Percentiles rank a stretch among this genome's conserved stretches.
phyloP scores from a whole-genome alignment of 2,113 vertebrate genomes.

The Poeciliopsis prolifica region DNA sequence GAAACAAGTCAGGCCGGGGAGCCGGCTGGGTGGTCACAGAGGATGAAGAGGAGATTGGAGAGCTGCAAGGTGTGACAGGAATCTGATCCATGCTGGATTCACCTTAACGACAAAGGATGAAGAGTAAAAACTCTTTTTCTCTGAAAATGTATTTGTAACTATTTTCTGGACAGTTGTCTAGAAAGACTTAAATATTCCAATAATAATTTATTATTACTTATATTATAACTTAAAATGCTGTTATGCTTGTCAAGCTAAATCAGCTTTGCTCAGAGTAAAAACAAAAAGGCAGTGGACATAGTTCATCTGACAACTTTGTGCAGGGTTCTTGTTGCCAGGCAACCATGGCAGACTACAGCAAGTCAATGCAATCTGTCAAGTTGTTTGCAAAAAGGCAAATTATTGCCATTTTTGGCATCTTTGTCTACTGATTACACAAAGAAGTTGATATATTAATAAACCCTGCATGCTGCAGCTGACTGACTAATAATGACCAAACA shows the following conservation, averaged over 20 bases:
- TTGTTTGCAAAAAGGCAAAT: not conserved
- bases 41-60: conserved; percentile 59
- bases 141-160: not conserved
- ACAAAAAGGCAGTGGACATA: not conserved
- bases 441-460: not conserved
- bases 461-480: not conserved
- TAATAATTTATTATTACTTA: not conserved
- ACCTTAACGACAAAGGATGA: conserved; percentile 65
- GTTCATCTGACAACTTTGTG: not conserved
- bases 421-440: not conserved
- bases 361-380: not conserved
- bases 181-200: not conserved
- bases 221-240: not conserved
- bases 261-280: not conserved
- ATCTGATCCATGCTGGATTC: conserved; percentile 72
- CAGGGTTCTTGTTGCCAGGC: conserved; percentile 7
- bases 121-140: not conserved
- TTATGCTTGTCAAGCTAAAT: not conserved
- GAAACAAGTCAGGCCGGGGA: conserved; percentile 76
- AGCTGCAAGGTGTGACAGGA: conserved; percentile 10
- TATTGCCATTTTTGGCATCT: not conserved
- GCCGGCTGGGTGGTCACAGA: conserved; percentile 86
- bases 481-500: too few species aligned
- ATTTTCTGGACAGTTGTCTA: not conserved
- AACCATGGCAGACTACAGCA: not conserved